Conservation (phyloP, 2,888 invertebrate species). For the Latrodectus hesperus region DNA sequence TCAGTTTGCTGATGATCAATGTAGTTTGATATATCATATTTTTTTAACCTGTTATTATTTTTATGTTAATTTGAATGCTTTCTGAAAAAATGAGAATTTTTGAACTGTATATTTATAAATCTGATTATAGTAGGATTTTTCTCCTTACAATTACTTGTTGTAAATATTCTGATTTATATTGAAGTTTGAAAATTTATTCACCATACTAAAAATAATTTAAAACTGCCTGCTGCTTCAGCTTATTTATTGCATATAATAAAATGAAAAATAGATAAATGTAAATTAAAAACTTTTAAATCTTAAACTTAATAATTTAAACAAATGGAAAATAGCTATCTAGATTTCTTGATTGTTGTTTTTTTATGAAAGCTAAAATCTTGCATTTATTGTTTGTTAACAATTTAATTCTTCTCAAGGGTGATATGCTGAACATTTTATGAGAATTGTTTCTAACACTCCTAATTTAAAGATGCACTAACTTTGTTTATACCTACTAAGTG, state of each 20-base stretch:
- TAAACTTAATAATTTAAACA: too few species aligned
- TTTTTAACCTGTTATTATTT: neutral
- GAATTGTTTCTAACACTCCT: too few species aligned
- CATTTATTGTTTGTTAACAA: too few species aligned
- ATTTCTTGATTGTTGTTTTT: too few species aligned
- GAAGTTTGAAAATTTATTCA: neutral
- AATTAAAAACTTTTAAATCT: too few species aligned
- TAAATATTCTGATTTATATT: neutral
- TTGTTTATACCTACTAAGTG: too few species aligned
- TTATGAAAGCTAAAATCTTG: too few species aligned
- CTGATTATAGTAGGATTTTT: neutral
- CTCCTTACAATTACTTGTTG: neutral
- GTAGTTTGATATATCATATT: neutral
- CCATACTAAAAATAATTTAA: neutral
- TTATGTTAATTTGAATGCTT: constrained; percentile 4
- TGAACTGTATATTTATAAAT: neutral
- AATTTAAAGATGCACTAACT: too few species aligned
- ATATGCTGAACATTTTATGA: too few species aligned
- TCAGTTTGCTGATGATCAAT: neutral
- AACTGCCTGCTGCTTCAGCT: neutral
- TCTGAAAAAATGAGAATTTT: neutral
- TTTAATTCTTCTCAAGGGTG: too few species aligned
- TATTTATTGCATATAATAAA: neutral
- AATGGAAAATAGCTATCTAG: too few species aligned
- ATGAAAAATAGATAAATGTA: neutral